Evolutionary conservation across 2,888 invertebrate genomes (phyloP).

Genomic region (Acrobasis suavella): DNA sequence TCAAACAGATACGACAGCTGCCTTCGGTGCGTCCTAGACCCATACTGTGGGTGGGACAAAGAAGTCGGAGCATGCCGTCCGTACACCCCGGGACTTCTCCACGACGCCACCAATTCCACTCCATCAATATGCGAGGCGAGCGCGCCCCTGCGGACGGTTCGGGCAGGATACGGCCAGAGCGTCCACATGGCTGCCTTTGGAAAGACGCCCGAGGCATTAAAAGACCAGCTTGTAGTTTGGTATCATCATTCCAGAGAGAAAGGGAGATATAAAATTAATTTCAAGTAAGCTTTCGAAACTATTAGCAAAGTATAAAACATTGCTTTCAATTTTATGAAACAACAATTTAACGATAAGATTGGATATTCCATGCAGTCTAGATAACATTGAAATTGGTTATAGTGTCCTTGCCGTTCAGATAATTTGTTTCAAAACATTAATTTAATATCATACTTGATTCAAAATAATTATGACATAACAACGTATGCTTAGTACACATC

Average conservation of each 20-base stretch:
- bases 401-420: too few relatives aligned
- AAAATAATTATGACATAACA: too few relatives aligned
- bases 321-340: too few relatives aligned
- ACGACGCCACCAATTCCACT: conserved; percentile 84
- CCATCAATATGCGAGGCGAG: conserved; percentile 82
- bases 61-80: conserved; percentile 82
- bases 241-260: conserved; percentile 80
- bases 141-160: conserved; percentile 79
- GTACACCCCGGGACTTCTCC: conserved; percentile 81
- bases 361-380: too few relatives aligned
- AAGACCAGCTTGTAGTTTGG: conserved; percentile 75
- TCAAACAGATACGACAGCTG: conserved; percentile 81
- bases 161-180: conserved; percentile 84
- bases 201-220: conserved; percentile 74
- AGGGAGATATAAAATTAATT: conserved; percentile 79
- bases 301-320: too few relatives aligned
- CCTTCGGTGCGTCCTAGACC: conserved; percentile 84
- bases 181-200: conserved; percentile 83
- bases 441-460: too few relatives aligned
- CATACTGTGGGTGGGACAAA: conserved; percentile 88
- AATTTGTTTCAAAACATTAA: too few relatives aligned
- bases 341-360: too few relatives aligned
- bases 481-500: too few relatives aligned
- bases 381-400: too few relatives aligned
- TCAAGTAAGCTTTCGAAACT: conserved; percentile 63